Conservation (phyloP, 2,113 vertebrate genomes). For the Pithys albifrons region DNA sequence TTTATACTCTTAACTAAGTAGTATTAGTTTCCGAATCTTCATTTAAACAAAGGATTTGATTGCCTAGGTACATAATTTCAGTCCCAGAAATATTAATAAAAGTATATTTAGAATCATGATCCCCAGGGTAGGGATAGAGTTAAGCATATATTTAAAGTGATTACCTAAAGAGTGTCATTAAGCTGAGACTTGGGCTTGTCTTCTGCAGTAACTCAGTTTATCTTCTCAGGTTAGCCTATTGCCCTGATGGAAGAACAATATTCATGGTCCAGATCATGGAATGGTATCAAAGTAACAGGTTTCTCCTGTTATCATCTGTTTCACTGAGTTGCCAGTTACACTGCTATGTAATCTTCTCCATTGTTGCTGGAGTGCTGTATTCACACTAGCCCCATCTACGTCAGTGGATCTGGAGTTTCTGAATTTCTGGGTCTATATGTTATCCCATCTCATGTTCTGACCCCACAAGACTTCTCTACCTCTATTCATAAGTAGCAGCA, state of each 20-base stretch:
- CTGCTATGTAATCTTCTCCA: neutral
- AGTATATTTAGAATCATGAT: neutral
- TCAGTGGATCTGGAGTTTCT: neutral
- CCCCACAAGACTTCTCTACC: neutral
- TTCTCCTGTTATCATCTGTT: neutral
- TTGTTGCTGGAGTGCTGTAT: neutral
- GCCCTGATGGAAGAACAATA: neutral
- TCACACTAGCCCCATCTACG: neutral
- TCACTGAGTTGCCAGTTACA: neutral
- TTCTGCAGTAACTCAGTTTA: neutral
- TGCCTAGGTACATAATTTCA: neutral
- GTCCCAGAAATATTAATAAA: neutral
- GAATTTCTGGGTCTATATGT: neutral
- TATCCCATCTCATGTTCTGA: neutral
- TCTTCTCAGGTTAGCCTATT: neutral
- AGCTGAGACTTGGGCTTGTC: neutral
- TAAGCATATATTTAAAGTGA: neutral
- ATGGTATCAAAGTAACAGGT: neutral
- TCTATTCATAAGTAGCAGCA: neutral
- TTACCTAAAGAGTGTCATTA: neutral
- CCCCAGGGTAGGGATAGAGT: neutral
- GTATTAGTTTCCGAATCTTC: neutral
- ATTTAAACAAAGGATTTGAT: neutral
- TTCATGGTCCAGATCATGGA: neutral
- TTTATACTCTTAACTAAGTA: neutral